Base-by-base conservation (phyloP, 2,113 vertebrate genomes). In the Carassius gibelio region DNA sequence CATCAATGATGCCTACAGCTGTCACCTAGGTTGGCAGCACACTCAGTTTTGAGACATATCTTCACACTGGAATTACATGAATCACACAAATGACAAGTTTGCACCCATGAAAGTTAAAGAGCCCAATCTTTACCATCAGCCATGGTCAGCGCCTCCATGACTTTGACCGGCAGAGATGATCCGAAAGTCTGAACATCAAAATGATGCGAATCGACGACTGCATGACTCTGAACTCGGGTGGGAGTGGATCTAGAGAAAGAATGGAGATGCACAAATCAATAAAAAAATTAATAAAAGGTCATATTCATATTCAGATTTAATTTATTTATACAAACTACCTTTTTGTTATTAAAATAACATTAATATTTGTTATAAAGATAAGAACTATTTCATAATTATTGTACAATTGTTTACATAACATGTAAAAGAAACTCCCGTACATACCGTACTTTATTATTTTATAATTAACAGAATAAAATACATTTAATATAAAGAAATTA, bases 151-250 rank as follows among this genome's bases (percentile, higher is more conserved):
- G 96, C 97, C 92, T 99, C 98, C 96, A 99, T 97, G 85, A 99
- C 94, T 89, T 97, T 98, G 82, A 99, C 96, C 1, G 98, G 98
- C 14, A 99, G 94, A 81, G 97, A 96, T 0, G 97, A 97, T 48
- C 98, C 98, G 89, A 97, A 99, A 0, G 94, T 94, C 86, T 96
- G 96, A 48, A 99, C 96, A 5, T 98, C 96, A 17, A 96, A 99
- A 91, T 96, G 95, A 89, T 96, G 17, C 0, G 95, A 93, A 61
- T 99, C 97, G n/a, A 92, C 92, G 8, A 93, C 83, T 2, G 95
- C 90, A 36, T 95, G 95, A 87, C 94, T 94, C 76, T 96, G 96
- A 6, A 92, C 84, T 69, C 97, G 94, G 2, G 96, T 95, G 23
- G 97, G 97, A 14, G 97, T 98, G 0, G 95, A 95, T 90, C 97